These are phyloP conservation scores for Amblyopsis hoosieri DNA, from an alignment of 2,797 vertebrate genomes.

Conservation along the genomic window DNA sequence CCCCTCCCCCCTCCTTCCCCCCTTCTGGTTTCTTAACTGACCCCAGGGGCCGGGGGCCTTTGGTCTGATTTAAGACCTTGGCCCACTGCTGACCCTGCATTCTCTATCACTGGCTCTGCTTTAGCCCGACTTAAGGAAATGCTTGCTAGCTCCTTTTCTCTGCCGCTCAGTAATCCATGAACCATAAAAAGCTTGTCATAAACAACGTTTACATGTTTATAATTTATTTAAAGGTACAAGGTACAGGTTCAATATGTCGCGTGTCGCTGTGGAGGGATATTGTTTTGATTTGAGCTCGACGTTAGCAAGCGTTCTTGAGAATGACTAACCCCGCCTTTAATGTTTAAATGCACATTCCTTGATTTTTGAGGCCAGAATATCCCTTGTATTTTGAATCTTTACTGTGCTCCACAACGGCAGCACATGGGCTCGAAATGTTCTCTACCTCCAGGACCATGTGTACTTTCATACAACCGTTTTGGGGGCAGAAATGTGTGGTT, in stretches of 20 bases:
- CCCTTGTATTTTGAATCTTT: neutral
- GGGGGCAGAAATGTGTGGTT: too few species aligned
- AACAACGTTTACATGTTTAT: conserved; percentile 25
- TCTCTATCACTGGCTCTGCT: conserved; percentile 43
- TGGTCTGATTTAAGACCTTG: conserved; percentile 78
- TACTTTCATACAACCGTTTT: too few species aligned
- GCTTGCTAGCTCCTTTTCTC: conserved; percentile 62
- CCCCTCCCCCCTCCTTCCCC: conserved; percentile 7
- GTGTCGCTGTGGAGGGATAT: too few species aligned
- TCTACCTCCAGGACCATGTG: neutral
- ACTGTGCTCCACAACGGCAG: too few species aligned
- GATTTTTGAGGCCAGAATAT: too few species aligned
- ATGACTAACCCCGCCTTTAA: too few species aligned
- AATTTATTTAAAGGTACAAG: conserved; percentile 12
- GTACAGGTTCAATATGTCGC: too few species aligned
- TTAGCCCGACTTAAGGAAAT: conserved; percentile 63
- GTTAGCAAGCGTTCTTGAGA: too few species aligned
- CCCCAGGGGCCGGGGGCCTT: conserved; percentile 57
- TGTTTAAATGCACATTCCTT: too few species aligned
- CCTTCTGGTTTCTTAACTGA: conserved; percentile 58
- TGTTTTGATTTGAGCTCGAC: too few species aligned
- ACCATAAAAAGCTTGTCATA: conserved; percentile 65
- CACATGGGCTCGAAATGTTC: neutral
- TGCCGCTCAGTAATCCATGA: conserved; percentile 61
- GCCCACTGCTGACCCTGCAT: conserved; percentile 69